Base-by-base conservation (phyloP, 2,888 invertebrate genomes). In the Papilio elwesi region DNA sequence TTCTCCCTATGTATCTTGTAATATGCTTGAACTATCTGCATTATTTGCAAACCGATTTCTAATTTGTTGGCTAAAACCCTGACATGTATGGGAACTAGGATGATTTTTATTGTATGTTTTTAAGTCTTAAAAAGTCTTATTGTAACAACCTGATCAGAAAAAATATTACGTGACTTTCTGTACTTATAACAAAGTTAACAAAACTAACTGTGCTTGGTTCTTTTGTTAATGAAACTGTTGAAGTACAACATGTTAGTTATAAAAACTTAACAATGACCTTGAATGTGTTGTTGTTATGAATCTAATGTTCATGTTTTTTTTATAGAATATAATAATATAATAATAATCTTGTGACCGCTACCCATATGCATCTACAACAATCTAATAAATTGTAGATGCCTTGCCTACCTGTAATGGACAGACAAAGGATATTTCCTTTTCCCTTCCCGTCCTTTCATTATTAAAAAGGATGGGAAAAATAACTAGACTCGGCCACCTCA, bases 161-260 rank as follows among this genome's bases (percentile, higher is more conserved):
- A 62, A 43, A 15, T 10, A 43, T 43, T 62, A 62, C 59, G 43
- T 62, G 43, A 62, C 43, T 43, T 59, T 38, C 62, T 49, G 47
- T 57, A 57, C 15, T 68, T 68, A 13, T 68, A 52, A 52, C 38
- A 52, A 51, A 43, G n/a, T 15, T n/a, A 43, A 67, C 43, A 13
- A 53, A 53, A 38, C 43, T 13, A 59, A 67, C 15, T 13, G n/a
- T 15, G 51, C 49, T 15, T 69, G 51, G 15, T 51, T 62, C 51
- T 59, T 15, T 62, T 51, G 15, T 62, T 36, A 59, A 67, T 67
- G 10, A 67, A 68, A 51, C 15, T 51, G 49, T 38, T 51, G 59
- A 51, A 26, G 36, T 62, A 36, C 15, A 43, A 38, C 51, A 13
- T 43, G 43, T 43, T 6, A 9, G 9, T 43, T 0, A n/a, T n/a